Evolutionary conservation across 2,888 invertebrate species (phyloP).

Genomic region (Neoscelio sp.): DNA sequence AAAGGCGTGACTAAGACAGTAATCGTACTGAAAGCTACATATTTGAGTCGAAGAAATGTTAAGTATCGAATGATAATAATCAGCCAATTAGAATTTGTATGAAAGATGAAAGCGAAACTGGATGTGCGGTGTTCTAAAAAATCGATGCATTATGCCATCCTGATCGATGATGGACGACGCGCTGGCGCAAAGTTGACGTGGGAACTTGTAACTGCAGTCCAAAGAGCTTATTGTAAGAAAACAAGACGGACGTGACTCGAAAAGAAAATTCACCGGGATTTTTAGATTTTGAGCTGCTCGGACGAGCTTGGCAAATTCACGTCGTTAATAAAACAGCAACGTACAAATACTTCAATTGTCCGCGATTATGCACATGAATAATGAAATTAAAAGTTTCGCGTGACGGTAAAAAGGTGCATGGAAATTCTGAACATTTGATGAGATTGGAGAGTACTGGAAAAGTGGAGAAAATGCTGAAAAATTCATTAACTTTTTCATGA

Average conservation of each 20-base stretch:
- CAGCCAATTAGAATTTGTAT: slow-evolving; percentile 56
- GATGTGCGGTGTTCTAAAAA: slow-evolving; percentile 44
- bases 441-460: neutral
- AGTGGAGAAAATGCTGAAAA: too few species aligned
- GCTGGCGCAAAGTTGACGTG: slow-evolving; percentile 49
- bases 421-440: slow-evolving; percentile 9
- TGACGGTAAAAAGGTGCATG: slow-evolving; percentile 12
- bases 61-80: slow-evolving; percentile 48
- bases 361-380: slow-evolving; percentile 29
- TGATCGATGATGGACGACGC: slow-evolving; percentile 48
- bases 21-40: too few species aligned
- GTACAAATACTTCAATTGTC: slow-evolving; percentile 34
- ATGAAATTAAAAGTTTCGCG: slow-evolving; percentile 32
- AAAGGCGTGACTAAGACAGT: too few species aligned
- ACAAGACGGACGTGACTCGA: slow-evolving; percentile 56
- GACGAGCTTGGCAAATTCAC: slow-evolving; percentile 21
- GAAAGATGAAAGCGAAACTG: slow-evolving; percentile 28
- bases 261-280: slow-evolving; percentile 40
- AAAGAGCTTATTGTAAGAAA: slow-evolving; percentile 54
- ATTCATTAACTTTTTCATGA: slow-evolving; percentile 16
- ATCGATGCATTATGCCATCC: slow-evolving; percentile 54
- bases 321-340: slow-evolving; percentile 20
- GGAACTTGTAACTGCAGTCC: slow-evolving; percentile 49
- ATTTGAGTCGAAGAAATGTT: slow-evolving; percentile 9
- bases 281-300: slow-evolving; percentile 34